Percentiles rank a stretch among this genome's conserved stretches.
These are phyloP conservation scores for Drosophila suzukii DNA, from an alignment of 1,140 invertebrate species.

Conservation along the genomic window DNA sequence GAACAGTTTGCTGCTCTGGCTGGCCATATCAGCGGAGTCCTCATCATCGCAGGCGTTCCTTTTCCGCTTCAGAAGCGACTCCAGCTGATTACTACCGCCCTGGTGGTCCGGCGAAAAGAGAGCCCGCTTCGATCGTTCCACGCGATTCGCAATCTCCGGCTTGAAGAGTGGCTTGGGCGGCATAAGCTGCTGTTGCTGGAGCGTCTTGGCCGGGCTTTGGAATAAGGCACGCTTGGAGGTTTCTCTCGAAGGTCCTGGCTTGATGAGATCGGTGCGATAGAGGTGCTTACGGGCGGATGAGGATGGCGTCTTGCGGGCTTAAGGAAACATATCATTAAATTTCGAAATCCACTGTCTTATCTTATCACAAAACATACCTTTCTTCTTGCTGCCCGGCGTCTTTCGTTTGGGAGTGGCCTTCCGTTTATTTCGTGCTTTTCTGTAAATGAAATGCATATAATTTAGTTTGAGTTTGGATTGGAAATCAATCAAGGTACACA, in stretches of 20 bases:
- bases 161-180: slow-evolving; percentile 68
- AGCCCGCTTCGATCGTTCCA: slow-evolving; percentile 86
- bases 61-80: slow-evolving; percentile 73
- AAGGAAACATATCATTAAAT: neutral
- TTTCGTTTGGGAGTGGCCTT: slow-evolving; percentile 80
- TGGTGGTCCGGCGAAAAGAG: slow-evolving; percentile 84
- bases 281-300: slow-evolving; percentile 85
- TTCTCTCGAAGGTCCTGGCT: slow-evolving; percentile 73
- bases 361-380: slow-evolving; percentile 46
- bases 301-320: slow-evolving; percentile 83
- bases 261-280: slow-evolving; percentile 71
- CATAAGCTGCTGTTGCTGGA: slow-evolving; percentile 61
- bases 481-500: slow-evolving; percentile 20
- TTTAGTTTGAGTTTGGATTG: neutral
- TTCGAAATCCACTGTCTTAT: slow-evolving; percentile 2
- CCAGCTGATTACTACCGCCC: slow-evolving; percentile 61
- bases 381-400: slow-evolving; percentile 82
- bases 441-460: slow-evolving; percentile 5
- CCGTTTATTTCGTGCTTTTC: slow-evolving; percentile 71
- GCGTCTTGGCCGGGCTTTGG: slow-evolving; percentile 86
- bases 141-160: slow-evolving; percentile 79
- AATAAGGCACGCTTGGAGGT: slow-evolving; percentile 87
- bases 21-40: slow-evolving; percentile 65
- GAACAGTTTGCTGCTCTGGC: slow-evolving; percentile 75
- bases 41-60: slow-evolving; percentile 66